These are phyloP conservation scores for Paedocypris sp. DNA, from an alignment of 2,113 vertebrate genomes.

Conservation along the genomic window DNA sequence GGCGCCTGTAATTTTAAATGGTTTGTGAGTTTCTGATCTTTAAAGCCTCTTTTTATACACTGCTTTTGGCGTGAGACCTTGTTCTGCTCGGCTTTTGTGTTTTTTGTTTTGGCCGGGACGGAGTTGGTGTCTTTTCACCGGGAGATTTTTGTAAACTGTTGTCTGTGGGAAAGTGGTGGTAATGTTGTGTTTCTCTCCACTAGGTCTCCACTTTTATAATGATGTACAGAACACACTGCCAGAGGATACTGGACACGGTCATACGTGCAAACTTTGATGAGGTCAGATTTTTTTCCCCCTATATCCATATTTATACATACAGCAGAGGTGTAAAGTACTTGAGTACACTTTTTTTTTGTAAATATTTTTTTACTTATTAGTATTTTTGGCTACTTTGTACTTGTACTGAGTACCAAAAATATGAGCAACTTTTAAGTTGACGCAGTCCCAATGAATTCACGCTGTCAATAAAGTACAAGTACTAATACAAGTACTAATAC, in stretches of 20 bases:
- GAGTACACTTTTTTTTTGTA: too few species aligned
- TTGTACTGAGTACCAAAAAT: too few species aligned
- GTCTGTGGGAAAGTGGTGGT: background rate
- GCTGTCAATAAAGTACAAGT: too few species aligned
- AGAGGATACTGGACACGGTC: constrained; percentile 98
- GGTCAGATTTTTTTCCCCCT: constrained; percentile 53
- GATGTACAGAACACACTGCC: constrained; percentile 99
- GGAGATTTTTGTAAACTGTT: background rate
- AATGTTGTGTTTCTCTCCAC: constrained; percentile 1
- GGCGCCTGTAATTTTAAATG: constrained; percentile 62
- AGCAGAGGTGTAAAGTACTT: too few species aligned
- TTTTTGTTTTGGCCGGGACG: constrained; percentile 42
- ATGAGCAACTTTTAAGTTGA: too few species aligned
- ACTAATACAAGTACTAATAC: too few species aligned
- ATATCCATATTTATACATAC: background rate
- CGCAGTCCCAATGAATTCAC: too few species aligned
- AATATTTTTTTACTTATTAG: too few species aligned
- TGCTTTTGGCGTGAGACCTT: constrained; percentile 41
- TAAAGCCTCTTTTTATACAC: constrained; percentile 54
- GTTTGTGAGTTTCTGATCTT: constrained; percentile 63
- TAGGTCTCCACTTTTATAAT: constrained; percentile 99
- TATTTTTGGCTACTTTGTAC: too few species aligned
- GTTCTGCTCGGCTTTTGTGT: constrained; percentile 52
- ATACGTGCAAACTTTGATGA: constrained; percentile 99
- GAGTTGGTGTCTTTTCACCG: background rate